Evolutionary conservation across 2,113 vertebrate genomes (phyloP), one percentile per base, ranked within the genome.

Genomic region (Equus quagga): DNA sequence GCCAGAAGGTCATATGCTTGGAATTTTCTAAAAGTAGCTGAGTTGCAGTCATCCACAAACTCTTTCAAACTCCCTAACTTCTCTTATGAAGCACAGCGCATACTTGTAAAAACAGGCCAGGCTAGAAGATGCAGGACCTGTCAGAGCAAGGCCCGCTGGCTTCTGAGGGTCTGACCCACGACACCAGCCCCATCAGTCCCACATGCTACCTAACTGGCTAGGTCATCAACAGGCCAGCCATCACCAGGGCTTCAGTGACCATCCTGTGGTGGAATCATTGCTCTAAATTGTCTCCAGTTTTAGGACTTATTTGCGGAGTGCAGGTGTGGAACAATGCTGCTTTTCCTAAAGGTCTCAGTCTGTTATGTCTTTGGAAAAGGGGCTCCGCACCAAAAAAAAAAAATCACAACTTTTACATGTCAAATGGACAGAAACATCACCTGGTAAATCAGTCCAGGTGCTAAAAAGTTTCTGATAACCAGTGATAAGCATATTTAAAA

Each of bases 301-400:
- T 67, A 75, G 60, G 51, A 70, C 49, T 82, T 46, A 36, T 60
- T 36, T 58, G 44, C 10, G 26, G 7, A 11, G 1, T 58, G 2
- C 19, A 44, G 9, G 11, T 83, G 36, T 91, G 58, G 15, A 89
- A 58, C 9, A 76, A 3, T 2, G 69, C 28, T 78, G 23, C 82
- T 58, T 95, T 95, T 65, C 78, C n/a, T 92, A 80, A 95, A 54
- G 46, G 36, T 88, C 51, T 81, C 49, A 76, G 58, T 64, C 81
- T 83, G 13, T 23, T 62, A 36, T 54, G 7, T 49, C 70, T 84
- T 91, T 75, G 36, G 70, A 82, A 82, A 94, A 89, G 56, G 44
- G 60, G 33, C 69, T 91, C 78, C 46, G 23, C 19, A 58, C 19
- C 31, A 73, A 73, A 51, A 67, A 31, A 72, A 76, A 95, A 62